Evolutionary conservation across 2,113 vertebrate genomes (phyloP).

Genomic region (Marmota monax): DNA sequence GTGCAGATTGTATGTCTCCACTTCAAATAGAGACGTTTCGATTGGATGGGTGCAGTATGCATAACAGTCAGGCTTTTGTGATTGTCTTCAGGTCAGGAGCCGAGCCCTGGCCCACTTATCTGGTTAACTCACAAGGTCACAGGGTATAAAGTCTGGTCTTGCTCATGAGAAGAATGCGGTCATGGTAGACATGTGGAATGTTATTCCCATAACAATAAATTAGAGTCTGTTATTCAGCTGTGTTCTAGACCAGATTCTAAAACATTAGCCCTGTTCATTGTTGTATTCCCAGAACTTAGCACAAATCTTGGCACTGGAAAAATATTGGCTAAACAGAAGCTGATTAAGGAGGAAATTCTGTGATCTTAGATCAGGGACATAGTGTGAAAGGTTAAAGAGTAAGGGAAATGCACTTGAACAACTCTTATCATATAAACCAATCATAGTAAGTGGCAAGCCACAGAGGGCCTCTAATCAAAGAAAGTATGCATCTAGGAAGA

Average conservation of each 20-base stretch:
- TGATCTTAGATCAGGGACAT: neutral
- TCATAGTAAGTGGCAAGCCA: neutral
- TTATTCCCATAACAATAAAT: neutral
- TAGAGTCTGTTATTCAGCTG: neutral
- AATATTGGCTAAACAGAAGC: neutral
- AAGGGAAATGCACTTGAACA: neutral
- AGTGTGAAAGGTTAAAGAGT: neutral
- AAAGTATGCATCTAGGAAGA: neutral
- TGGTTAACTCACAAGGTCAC: neutral
- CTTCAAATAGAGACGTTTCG: neutral
- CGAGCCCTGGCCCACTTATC: neutral
- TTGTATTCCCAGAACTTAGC: neutral
- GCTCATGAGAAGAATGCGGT: neutral
- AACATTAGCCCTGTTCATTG: neutral
- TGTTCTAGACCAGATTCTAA: constrained; percentile 27
- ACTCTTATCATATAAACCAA: neutral
- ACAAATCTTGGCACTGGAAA: neutral
- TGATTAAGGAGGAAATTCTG: neutral
- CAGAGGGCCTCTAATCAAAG: constrained; percentile 37
- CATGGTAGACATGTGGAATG: neutral
- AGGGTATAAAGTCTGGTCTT: neutral
- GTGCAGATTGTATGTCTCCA: neutral
- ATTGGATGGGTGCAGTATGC: neutral
- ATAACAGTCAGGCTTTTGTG: rapidly evolving
- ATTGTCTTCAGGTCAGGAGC: neutral